Conservation (phyloP, 2,113 vertebrate genomes). For the Myrmophylax atrothorax region DNA sequence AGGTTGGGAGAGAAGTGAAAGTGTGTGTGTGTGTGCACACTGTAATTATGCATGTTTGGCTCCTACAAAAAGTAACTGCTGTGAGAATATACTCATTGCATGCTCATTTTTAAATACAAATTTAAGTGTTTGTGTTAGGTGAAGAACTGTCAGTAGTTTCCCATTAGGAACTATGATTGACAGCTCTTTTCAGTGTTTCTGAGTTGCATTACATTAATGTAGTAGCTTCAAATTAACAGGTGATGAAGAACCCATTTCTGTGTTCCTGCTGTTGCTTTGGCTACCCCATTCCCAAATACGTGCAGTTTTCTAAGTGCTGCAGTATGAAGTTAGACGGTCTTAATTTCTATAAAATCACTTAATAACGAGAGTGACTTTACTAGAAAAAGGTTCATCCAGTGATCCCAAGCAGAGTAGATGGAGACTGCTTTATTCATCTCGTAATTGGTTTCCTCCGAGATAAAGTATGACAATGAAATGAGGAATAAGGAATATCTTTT, state of each 20-base stretch:
- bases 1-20: slow-evolving; percentile 33
- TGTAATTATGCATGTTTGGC: background rate
- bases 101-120: background rate
- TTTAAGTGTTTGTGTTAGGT: background rate
- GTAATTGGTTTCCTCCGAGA: background rate
- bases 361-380: background rate
- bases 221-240: background rate
- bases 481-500: slow-evolving; percentile 14
- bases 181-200: background rate
- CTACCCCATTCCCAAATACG: background rate
- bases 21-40: background rate
- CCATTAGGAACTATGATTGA: background rate
- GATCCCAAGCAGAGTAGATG: background rate
- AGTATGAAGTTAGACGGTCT: background rate
- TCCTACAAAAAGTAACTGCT: background rate
- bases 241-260: background rate
- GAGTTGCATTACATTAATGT: background rate
- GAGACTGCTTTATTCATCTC: background rate
- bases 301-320: background rate
- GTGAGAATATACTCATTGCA: background rate
- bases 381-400: background rate
- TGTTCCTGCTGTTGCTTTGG: background rate
- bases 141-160: background rate
- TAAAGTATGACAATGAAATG: slow-evolving; percentile 8
- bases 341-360: background rate